These are phyloP conservation scores for Xylocopa sonorina DNA, from an alignment of 1,140 invertebrate species.

Conservation along the genomic window DNA sequence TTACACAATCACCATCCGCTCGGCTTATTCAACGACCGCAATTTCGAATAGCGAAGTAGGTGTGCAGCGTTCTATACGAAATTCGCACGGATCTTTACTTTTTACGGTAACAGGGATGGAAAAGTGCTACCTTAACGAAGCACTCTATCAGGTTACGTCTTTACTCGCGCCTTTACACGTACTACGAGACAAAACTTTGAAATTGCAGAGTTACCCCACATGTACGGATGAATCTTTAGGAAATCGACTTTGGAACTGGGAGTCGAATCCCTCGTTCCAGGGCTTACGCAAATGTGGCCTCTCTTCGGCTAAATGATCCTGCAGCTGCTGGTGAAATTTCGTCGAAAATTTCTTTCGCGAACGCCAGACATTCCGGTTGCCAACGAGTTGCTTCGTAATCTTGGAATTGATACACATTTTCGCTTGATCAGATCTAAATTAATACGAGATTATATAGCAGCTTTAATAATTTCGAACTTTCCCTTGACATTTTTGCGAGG, in stretches of 20 bases:
- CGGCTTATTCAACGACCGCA: constrained; percentile 1
- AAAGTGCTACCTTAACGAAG: constrained; percentile 51
- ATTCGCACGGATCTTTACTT: constrained; percentile 41
- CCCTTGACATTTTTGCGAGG: no score
- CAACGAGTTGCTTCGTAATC: not conserved
- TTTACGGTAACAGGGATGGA: constrained; percentile 46
- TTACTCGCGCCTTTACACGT: constrained; percentile 51
- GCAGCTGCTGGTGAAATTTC: constrained; percentile 14
- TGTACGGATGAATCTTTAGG: constrained; percentile 43
- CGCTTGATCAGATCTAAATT: not conserved
- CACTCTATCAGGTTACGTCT: constrained; percentile 38
- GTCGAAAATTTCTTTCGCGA: constrained; percentile 2
- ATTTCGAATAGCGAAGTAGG: constrained; percentile 7
- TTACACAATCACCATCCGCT: not conserved
- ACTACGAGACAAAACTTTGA: constrained; percentile 50
- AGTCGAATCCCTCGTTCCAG: constrained; percentile 37
- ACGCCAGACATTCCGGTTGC: not conserved
- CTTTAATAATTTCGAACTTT: no score
- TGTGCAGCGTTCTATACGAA: not conserved
- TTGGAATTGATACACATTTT: not conserved
- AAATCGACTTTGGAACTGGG: constrained; percentile 59
- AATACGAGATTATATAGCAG: not conserved
- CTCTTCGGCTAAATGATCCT: constrained; percentile 32
- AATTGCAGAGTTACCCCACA: constrained; percentile 46
- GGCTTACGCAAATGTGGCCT: constrained; percentile 32